These are phyloP conservation scores for Myotis vivesi DNA, from an alignment of 2,797 vertebrate genomes.

Conservation along the genomic window DNA sequence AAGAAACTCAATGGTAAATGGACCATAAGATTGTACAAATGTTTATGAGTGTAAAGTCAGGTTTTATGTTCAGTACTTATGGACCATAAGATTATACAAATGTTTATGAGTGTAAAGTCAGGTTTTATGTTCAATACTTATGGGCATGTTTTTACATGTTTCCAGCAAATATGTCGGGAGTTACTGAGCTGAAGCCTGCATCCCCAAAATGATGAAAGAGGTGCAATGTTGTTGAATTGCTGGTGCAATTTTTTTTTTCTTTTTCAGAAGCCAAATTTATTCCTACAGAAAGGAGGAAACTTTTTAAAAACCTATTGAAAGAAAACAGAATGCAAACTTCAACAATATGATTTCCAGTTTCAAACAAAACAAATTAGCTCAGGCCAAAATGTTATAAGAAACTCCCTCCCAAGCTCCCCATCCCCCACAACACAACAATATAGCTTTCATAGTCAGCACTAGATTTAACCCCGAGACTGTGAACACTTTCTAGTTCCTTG, in stretches of 20 bases:
- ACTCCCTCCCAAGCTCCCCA: neutral
- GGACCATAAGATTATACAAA: constrained; percentile 13
- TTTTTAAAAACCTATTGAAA: constrained; percentile 21
- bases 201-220: constrained; percentile 43
- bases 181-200: constrained; percentile 21
- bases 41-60: neutral
- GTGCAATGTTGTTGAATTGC: neutral
- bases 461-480: neutral
- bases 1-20: constrained; percentile 44
- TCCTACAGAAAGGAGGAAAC: constrained; percentile 53
- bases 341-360: constrained; percentile 50
- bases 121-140: constrained; percentile 45
- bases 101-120: neutral
- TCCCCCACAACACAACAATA: neutral
- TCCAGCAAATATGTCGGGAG: constrained; percentile 44
- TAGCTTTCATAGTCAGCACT: neutral
- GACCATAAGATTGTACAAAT: neutral
- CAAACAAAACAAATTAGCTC: constrained; percentile 55
- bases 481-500: neutral
- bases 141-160: constrained; percentile 49
- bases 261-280: constrained; percentile 48
- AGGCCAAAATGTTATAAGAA: neutral
- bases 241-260: neutral
- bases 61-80: constrained; percentile 48
- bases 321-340: constrained; percentile 40